A percentile compares a stretch with the other conserved stretches of the same genome.
These are phyloP conservation scores for Alaudala cheleensis DNA, from an alignment of 2,113 vertebrate species.

Conservation along the genomic window DNA sequence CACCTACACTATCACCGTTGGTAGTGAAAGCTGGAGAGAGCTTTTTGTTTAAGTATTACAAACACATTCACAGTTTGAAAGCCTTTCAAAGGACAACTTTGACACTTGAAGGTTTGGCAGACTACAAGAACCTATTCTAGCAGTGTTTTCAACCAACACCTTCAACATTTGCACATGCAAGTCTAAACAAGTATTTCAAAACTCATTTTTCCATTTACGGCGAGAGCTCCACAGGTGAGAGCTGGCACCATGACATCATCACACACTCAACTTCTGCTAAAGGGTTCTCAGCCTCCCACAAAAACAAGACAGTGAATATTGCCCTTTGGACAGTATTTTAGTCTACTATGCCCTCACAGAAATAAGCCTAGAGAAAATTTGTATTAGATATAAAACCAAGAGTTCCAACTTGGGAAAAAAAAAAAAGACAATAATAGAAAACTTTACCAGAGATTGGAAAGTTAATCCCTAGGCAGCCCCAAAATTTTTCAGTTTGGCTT, in stretches of 20 bases:
- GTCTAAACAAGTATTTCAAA: slow-evolving; percentile 21
- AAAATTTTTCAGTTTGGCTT: background rate
- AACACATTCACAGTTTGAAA: background rate
- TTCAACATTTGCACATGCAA: background rate
- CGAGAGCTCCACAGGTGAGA: background rate
- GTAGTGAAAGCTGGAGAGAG: background rate
- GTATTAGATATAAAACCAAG: background rate
- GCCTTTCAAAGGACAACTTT: background rate
- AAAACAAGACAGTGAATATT: background rate
- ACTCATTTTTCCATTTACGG: background rate
- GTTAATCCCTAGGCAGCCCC: background rate
- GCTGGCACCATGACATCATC: background rate
- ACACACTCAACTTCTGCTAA: background rate
- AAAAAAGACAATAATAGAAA: background rate
- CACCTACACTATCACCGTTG: background rate
- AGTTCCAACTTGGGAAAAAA: background rate
- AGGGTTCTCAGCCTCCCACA: background rate
- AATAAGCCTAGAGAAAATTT: background rate
- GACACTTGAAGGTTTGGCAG: background rate
- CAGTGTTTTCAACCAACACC: background rate
- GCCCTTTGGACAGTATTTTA: background rate
- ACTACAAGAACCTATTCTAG: background rate
- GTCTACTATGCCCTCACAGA: background rate
- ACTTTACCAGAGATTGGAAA: background rate
- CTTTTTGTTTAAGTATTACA: fast-evolving